Evolutionary conservation across 2,888 invertebrate genomes (phyloP), one percentile per base, ranked within the genome.

Genomic region (Ecliptopera silaceata): DNA sequence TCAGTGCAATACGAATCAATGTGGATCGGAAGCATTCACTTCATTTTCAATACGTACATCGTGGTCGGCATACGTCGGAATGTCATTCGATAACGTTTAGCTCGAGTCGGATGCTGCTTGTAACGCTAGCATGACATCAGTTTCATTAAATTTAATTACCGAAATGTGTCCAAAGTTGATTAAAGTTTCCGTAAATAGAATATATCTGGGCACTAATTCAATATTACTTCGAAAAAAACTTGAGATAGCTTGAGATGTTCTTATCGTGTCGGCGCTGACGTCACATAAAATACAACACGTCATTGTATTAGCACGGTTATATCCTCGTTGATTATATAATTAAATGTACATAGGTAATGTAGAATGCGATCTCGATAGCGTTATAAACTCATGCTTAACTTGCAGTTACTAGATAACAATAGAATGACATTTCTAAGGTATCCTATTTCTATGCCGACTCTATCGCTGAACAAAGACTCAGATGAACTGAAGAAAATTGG

Each of bases 1-100:
- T 73, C 74, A 66, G 59, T 73, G 76, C 75, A 71, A 67, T 70
- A 65, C 65, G 65, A 71, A 63, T 68, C 59, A 59, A 56, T 59
- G 60, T 64, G 56, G 60, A 59, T 62, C 38, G 53, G 56, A 62
- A 66, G 64, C 65, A 61, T 63, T 65, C 66, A 63, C 73, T 74
- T 70, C 68, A 74, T 72, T 72, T 59, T 66, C 65, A 59, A 57
- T 66, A 59, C 67, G 56, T 29, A 43, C 12, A 38, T 66, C 61
- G 59, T 65, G 64, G 63, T 60, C 34, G 51, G 63, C 60, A 56
- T 34, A 47, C 42, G 58, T 66, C 62, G 53, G 43, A 64, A 48
- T 56, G 61, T 45, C 42, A 43, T 56, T 56, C 46, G 45, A 57
- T 47, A 38, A 59, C 34, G 56, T 46, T 58, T 34, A 32, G 39